phyloP scores from a whole-genome alignment of 2,888 invertebrate genomes.

The Cyclophora punctaria region DNA sequence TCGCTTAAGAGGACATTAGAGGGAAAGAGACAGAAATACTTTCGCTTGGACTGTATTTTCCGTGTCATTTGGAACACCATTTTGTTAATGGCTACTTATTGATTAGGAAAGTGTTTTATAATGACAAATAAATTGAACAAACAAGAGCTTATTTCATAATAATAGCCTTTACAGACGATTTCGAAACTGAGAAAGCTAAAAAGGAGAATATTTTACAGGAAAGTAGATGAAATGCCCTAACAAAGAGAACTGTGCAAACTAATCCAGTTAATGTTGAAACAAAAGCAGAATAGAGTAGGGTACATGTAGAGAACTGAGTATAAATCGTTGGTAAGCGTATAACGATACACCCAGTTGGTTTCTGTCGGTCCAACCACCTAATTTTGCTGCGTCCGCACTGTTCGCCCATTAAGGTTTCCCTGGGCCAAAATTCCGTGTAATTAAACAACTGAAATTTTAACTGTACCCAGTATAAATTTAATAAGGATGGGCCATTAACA shows the following conservation, averaged over 20 bases:
- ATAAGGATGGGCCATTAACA: slow-evolving; percentile 67
- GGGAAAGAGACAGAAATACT: slow-evolving; percentile 23
- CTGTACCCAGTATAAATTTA: slow-evolving; percentile 68
- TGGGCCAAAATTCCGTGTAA: slow-evolving; percentile 62
- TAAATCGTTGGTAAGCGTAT: slow-evolving; percentile 29
- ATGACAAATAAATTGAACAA: too few relatives aligned
- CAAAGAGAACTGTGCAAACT: slow-evolving; percentile 1
- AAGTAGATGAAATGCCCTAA: background rate
- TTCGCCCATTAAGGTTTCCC: slow-evolving; percentile 53
- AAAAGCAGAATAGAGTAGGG: too few relatives aligned
- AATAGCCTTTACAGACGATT: too few relatives aligned
- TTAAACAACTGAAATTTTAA: slow-evolving; percentile 72
- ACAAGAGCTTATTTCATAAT: too few relatives aligned
- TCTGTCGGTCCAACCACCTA: slow-evolving; percentile 39
- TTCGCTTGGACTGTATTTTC: background rate
- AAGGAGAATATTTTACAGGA: background rate
- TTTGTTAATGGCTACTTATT: too few relatives aligned
- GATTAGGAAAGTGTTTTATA: too few relatives aligned
- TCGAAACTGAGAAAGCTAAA: too few relatives aligned
- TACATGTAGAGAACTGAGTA: slow-evolving; percentile 9
- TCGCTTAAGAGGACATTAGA: slow-evolving; percentile 49
- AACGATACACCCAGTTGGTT: slow-evolving; percentile 33
- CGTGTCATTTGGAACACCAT: too few relatives aligned
- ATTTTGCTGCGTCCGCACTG: slow-evolving; percentile 46
- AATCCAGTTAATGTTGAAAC: background rate